A percentile compares a stretch with the other conserved stretches of the same genome.
Conservation (phyloP, 2,888 invertebrate genomes). For the Phyllotreta cruciferae region DNA sequence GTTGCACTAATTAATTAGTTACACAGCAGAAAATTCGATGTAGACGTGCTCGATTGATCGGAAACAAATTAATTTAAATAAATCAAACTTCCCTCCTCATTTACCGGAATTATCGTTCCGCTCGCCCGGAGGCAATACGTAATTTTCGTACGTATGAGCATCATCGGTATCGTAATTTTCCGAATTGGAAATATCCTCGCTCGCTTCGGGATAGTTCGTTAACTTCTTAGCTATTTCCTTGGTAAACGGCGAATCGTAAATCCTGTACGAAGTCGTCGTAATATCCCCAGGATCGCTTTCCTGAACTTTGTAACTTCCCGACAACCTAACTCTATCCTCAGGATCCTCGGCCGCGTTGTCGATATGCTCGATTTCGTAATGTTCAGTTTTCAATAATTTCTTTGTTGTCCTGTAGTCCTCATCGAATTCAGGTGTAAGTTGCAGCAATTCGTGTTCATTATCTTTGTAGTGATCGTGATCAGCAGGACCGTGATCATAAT, state of each 20-base stretch:
- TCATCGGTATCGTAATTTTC: not conserved
- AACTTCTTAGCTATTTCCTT: slow-evolving; percentile 36
- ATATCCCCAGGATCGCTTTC: slow-evolving; percentile 39
- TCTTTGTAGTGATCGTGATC: slow-evolving; percentile 4
- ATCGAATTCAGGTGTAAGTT: slow-evolving; percentile 16
- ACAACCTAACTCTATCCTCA: slow-evolving; percentile 25
- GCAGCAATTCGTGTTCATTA: slow-evolving; percentile 4
- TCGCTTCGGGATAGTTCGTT: slow-evolving; percentile 27
- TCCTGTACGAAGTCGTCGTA: slow-evolving; percentile 35
- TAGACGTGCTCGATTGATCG: no score
- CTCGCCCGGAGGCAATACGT: slow-evolving; percentile 1
- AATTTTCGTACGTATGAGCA: not conserved
- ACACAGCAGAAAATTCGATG: no score
- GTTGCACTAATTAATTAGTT: no score
- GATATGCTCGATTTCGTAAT: slow-evolving; percentile 33
- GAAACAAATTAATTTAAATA: no score
- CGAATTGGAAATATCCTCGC: not conserved
- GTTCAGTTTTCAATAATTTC: slow-evolving; percentile 41
- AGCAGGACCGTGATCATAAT: slow-evolving; percentile 11
- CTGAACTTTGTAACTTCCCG: slow-evolving; percentile 39
- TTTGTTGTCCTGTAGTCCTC: slow-evolving; percentile 37
- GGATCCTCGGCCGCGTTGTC: slow-evolving; percentile 31
- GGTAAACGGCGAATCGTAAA: slow-evolving; percentile 36
- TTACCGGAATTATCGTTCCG: not conserved
- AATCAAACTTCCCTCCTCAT: no score